phyloP scores from a whole-genome alignment of 2,888 invertebrate genomes.

The Himalopsyche japonica region DNA sequence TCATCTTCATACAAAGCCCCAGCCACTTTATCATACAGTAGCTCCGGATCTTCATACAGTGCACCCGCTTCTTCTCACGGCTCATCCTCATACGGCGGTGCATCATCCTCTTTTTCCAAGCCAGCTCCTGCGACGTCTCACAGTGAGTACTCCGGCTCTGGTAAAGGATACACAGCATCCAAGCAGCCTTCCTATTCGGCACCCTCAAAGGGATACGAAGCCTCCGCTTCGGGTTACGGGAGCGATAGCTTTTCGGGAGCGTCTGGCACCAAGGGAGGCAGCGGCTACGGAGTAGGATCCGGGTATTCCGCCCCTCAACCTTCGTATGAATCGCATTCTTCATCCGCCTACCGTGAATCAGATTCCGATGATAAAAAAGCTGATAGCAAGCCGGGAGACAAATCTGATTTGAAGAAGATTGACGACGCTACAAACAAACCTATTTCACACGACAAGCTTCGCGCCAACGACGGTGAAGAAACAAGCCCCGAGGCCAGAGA shows the following conservation, averaged over 20 bases:
- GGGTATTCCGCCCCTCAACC: not conserved
- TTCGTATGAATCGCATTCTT: conserved; percentile 2
- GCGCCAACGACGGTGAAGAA: not conserved
- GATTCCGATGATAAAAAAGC: not conserved
- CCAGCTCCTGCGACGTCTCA: not conserved
- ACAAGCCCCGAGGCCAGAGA: not conserved
- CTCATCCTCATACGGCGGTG: not conserved
- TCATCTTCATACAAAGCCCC: not conserved
- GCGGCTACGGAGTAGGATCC: not conserved
- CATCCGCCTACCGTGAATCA: not conserved
- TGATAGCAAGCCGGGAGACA: not conserved
- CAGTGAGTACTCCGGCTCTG: not conserved
- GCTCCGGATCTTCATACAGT: too few relatives aligned
- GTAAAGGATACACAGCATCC: not conserved
- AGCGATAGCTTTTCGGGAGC: not conserved
- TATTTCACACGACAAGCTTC: not conserved
- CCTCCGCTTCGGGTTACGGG: conserved; percentile 6
- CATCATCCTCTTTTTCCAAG: not conserved
- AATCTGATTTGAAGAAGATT: not conserved
- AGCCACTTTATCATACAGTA: not conserved
- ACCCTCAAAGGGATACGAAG: not conserved
- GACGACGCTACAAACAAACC: not conserved
- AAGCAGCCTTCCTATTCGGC: not conserved
- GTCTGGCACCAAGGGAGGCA: not conserved
- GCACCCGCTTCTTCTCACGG: not conserved